Evolutionary conservation across 2,888 invertebrate genomes (phyloP), one percentile per base, ranked within the genome.

Genomic region (Eupithecia abbreviata): DNA sequence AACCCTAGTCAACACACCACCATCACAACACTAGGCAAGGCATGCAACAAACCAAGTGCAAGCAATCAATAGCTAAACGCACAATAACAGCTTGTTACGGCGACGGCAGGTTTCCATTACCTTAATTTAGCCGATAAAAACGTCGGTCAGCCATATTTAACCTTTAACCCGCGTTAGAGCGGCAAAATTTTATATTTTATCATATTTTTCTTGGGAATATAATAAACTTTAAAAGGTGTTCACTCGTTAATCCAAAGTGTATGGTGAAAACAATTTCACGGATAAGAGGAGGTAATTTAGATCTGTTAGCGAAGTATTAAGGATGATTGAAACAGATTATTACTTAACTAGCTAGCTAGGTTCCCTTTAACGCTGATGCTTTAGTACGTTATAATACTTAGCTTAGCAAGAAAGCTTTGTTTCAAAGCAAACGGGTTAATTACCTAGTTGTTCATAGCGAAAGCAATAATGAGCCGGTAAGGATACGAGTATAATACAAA

Each of bases 81-180:
- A 90, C 91, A 92, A 91, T 90, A 91, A 90, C 89, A 88, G 90
- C 91, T 91, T 90, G 92, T 92, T 92, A 92, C 88, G 86, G 83
- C 85, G 84, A 83, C 55, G 55, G 55, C 55, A 62, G 88, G 90
- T 89, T 87, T 89, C 90, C 90, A 91, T 91, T 91, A 90, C 90
- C 90, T 90, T 90, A 86, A 90, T 91, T 91, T 90, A 87, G 83
- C 85, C 85, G 89, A 90, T 91, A 91, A 92, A 91, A 91, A 90
- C 86, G 83, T 85, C 85, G 83, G 85, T 69, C 88, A 87, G 89
- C 85, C 90, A 89, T 89, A 83, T 89, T 91, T 92, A 90, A 88
- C 92, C 93, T 91, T 84, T 90, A 85, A 87, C 89, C 90, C 80
- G 80, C 71, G 75, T 79, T 80, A 78, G 77, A 80, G 76, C 81